Base-by-base conservation (phyloP, 2,888 invertebrate genomes). In the Meteorus cinctellus region DNA sequence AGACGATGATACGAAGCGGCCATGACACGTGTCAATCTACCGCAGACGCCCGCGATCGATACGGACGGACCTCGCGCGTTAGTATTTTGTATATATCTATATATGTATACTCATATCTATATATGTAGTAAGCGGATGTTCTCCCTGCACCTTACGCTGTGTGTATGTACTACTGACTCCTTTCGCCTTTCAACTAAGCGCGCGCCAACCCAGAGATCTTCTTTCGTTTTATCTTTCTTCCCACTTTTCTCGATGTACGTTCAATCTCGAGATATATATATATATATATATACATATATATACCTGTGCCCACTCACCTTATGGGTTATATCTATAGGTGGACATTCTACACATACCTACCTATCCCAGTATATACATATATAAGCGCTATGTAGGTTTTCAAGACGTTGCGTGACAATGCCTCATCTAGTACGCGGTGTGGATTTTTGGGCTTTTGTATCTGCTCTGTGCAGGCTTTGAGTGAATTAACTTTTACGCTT, bases 21-120 rank as follows among this genome's bases (percentile, higher is more conserved):
- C 89, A 89, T 89, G 89, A 89, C 89, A 89, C 89, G 89, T 89
- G 89, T 89, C 89, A 89, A 89, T 89, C 89, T 89, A 88, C 89
- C 88, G 87, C 89, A 89, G 88, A 89, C 88, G 86, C 87, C 85
- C 86, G 55, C 55, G 89, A 89, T 89, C 89, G 89, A 89, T 89
- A 88, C 89, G 86, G 85, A 88, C 88, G 87, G 88, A 88, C 88
- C 85, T 85, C 83, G 85, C 83, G 85, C 81, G 83, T 84, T 84
- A 84, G 81, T 62, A 77, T 60, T 55, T 45, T 72, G 31, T 63
- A 63, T 72, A 62, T 24, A 31, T 66, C 62, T 75, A 45, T 72
- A 67, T 31, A 31, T 66, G 66, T 75, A 45, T 45, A 16, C 66
- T 24, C 34, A 29, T 36, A 62, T 70, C 31, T 70, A 34, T 55